These are phyloP conservation scores for Fukomys damarensis DNA, from an alignment of 2,113 vertebrate genomes.

Conservation along the genomic window DNA sequence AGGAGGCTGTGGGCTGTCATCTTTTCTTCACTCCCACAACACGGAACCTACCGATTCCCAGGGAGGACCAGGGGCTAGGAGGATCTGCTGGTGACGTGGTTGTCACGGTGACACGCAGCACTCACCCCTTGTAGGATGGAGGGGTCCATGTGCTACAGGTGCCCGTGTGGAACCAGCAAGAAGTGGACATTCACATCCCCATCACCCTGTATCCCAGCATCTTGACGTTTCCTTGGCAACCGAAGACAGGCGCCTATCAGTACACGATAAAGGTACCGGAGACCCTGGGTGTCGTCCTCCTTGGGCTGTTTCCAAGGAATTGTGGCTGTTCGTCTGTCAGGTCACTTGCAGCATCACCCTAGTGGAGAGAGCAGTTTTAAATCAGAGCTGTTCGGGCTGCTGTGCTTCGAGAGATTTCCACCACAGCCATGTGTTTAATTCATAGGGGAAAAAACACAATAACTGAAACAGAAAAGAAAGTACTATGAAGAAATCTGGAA, in stretches of 20 bases:
- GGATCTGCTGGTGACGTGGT: not conserved
- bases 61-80: not conserved
- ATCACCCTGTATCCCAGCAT: conserved; percentile 93
- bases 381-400: not conserved
- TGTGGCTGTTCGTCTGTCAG: not conserved
- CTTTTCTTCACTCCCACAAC: not conserved
- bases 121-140: conserved; percentile 87
- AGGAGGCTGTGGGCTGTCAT: not conserved
- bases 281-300: not conserved
- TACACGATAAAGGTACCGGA: conserved; percentile 93
- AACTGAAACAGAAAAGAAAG: not conserved
- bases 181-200: conserved; percentile 94
- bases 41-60: not conserved
- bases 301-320: not conserved
- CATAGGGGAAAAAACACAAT: not conserved
- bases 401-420: not conserved
- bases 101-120: not conserved
- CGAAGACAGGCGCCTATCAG: conserved; percentile 94
- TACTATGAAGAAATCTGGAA: not conserved
- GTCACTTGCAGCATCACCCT: not conserved
- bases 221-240: conserved; percentile 98
- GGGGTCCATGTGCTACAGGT: conserved; percentile 87
- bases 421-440: not conserved
- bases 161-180: conserved; percentile 94
- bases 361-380: not conserved